Evolutionary conservation across 2,797 vertebrate species (phyloP).

Genomic region (Dallia pectoralis): DNA sequence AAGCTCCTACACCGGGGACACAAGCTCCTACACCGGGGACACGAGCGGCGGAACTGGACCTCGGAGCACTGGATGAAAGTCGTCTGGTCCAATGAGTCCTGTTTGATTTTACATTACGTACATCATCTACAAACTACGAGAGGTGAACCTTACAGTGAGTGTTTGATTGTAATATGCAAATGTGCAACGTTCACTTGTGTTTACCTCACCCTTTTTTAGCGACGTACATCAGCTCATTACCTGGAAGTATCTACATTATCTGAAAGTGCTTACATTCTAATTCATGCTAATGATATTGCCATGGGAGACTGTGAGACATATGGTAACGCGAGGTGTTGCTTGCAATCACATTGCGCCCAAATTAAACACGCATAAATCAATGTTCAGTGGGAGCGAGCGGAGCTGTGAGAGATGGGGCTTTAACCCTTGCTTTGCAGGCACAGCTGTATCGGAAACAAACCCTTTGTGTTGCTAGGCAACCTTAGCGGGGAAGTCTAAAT

Average conservation of each 20-base stretch:
- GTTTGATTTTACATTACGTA: too few species aligned
- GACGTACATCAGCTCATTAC: too few species aligned
- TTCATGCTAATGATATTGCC: neutral
- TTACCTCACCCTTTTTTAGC: too few species aligned
- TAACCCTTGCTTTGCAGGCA: constrained; percentile 38
- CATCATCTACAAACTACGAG: too few species aligned
- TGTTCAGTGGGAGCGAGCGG: neutral
- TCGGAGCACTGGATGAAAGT: too few species aligned
- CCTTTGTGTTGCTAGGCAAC: constrained; percentile 64
- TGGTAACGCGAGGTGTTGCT: neutral
- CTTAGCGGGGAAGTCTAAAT: constrained; percentile 59
- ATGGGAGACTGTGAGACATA: neutral
- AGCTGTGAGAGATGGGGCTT: constrained; percentile 15
- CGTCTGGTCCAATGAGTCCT: too few species aligned
- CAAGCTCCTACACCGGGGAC: too few species aligned
- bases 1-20: too few species aligned
- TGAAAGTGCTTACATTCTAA: neutral
- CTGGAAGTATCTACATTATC: neutral
- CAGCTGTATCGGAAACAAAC: constrained; percentile 56
- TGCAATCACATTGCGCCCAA: constrained; percentile 6
- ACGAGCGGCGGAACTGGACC: too few species aligned
- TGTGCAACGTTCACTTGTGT: too few species aligned
- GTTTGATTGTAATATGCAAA: too few species aligned
- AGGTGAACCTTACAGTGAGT: too few species aligned
- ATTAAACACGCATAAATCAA: constrained; percentile 16